These are phyloP conservation scores for Threskiornis aethiopicus DNA, from an alignment of 2,797 vertebrate genomes.

Conservation along the genomic window DNA sequence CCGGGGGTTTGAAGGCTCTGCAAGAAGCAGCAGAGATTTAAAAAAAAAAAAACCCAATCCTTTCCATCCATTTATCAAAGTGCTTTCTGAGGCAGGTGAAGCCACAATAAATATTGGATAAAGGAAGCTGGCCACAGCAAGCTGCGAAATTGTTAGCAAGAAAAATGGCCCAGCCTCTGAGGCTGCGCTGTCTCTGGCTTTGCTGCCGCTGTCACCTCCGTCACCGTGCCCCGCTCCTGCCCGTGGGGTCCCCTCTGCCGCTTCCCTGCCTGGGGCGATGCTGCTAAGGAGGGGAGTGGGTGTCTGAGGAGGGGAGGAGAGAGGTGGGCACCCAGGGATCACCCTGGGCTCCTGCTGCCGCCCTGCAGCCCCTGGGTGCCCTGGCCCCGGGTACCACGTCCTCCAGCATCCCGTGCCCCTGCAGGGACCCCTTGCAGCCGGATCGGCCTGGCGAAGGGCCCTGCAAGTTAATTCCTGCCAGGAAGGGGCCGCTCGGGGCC, in stretches of 20 bases:
- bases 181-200: accelerated
- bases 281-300: background rate
- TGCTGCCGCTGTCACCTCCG: background rate
- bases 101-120: background rate
- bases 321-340: too few relatives aligned
- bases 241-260: background rate
- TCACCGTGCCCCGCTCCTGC: background rate
- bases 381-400: accelerated
- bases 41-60: background rate
- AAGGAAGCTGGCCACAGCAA: background rate
- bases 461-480: background rate
- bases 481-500: background rate
- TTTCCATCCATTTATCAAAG: background rate
- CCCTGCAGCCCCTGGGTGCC: background rate
- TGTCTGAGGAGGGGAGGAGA: too few relatives aligned
- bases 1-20: background rate
- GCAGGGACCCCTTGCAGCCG: accelerated
- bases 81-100: background rate
- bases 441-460: background rate
- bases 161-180: accelerated
- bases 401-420: accelerated
- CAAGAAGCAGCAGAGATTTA: background rate
- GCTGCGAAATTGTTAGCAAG: background rate
- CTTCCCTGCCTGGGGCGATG: background rate
- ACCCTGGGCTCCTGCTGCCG: background rate